Evolutionary conservation across 2,113 vertebrate species (phyloP), one percentile per base, ranked within the genome.

Genomic region (Ornithorhynchus anatinus): DNA sequence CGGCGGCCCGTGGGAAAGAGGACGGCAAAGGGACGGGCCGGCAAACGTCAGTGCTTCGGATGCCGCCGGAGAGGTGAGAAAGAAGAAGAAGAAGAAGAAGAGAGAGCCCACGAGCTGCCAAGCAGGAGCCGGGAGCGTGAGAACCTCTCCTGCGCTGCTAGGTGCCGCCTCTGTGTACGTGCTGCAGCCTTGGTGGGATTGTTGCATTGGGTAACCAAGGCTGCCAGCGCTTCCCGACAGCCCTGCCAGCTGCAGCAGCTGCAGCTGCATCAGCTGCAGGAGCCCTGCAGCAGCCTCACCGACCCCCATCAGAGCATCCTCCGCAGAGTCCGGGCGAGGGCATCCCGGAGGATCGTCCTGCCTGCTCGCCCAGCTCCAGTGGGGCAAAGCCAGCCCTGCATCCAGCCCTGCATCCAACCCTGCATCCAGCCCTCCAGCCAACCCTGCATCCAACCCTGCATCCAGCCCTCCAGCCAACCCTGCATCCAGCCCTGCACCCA

Each of bases 131-230:
- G 33, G 20, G 56, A 56, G 16, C n/a, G 59, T 51, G 60, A 6
- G 48, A 36, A 29, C 25, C 6, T 35, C 20, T 59, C 7, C 15
- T 3, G 40, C 36, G 64, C 69, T 4, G 61, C 77, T 29, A 37
- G 68, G 79, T 80, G 72, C 77, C 14, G 62, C 56, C 56, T 60
- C 19, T 80, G 59, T 5, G 62, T 2, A 54, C 19, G 59, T 11
- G 70, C 12, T 52, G 67, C 65, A 10, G 36, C 36, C 8, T 8
- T 44, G 66, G 62, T 38, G 39, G 43, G 76, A 59, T 57, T 66
- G 73, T 60, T 47, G 82, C 50, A 6, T 47, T 73, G 60, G 16
- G 89, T 86, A 74, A 72, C 91, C 81, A 65, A 69, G 88, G 78
- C 82, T 74, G 84, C 70, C 3, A 27, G 8, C 65, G 75, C 71